Conservation (phyloP, 2,888 invertebrate species). For the Drosophila picticornis region DNA sequence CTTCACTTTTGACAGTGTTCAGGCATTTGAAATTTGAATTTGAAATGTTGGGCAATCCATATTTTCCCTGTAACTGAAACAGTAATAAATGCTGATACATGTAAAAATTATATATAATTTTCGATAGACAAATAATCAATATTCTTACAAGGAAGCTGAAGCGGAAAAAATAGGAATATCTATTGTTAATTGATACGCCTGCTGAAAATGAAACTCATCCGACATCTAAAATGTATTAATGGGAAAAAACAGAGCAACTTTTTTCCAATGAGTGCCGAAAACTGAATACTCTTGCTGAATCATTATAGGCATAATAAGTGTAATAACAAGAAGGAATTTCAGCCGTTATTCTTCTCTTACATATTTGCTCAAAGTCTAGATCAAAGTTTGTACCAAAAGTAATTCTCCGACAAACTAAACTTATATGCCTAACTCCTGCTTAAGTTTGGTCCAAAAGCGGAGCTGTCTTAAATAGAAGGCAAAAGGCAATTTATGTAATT, state of each 20-base stretch:
- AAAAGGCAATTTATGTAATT: conserved; percentile 72
- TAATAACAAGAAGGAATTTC: background rate
- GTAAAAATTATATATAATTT: background rate
- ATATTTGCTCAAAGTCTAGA: background rate
- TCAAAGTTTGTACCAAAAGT: background rate
- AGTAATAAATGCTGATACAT: background rate
- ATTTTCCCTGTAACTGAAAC: background rate
- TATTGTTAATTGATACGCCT: background rate
- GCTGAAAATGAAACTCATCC: background rate
- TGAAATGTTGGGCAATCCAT: conserved; percentile 28
- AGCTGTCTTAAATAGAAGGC: conserved; percentile 20
- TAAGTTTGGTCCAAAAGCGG: background rate
- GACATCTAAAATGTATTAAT: conserved; percentile 5
- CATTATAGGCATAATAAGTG: background rate
- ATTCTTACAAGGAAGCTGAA: background rate
- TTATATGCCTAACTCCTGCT: conserved; percentile 1
- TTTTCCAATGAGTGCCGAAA: background rate
- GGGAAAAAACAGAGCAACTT: background rate
- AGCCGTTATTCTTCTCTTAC: background rate
- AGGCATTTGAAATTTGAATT: conserved; percentile 37
- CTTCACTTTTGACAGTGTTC: conserved; percentile 16
- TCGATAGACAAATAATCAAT: background rate
- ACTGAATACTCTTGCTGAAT: conserved; percentile 5
- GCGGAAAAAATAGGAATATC: background rate
- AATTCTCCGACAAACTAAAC: background rate